phyloP scores from a whole-genome alignment of 2,113 vertebrate genomes.

The rat (Rattus norvegicus) region DNA sequence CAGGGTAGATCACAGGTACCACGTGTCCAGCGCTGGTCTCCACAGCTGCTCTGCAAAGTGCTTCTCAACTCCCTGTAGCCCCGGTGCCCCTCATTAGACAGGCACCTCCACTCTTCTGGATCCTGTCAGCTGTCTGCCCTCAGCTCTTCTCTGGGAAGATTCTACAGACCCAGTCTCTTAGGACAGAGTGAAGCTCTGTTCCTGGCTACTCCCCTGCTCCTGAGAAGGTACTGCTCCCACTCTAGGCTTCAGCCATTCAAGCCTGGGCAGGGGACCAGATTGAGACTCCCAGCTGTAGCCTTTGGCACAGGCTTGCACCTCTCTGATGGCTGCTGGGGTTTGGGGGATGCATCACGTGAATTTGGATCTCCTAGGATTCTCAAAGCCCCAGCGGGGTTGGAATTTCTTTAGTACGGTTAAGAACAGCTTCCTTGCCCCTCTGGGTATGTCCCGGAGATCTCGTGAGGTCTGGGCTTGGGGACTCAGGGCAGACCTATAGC shows the following conservation, averaged over 20 bases:
- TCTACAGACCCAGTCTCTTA: not conserved
- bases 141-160: not conserved
- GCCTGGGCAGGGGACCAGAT: not conserved
- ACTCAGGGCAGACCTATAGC: fast-evolving
- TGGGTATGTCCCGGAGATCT: fast-evolving
- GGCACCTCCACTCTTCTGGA: too few species aligned
- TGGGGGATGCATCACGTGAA: not conserved
- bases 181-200: too few species aligned
- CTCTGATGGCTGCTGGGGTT: not conserved
- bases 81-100: not conserved
- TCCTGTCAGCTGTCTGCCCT: not conserved
- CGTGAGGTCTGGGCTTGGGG: not conserved
- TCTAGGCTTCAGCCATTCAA: not conserved
- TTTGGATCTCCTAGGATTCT: not conserved
- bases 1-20: not conserved
- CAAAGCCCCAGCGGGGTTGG: not conserved
- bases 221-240: too few species aligned
- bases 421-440: not conserved
- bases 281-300: not conserved
- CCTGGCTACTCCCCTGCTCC: not conserved
- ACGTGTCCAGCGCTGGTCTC: not conserved
- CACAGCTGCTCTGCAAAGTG: not conserved
- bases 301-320: not conserved
- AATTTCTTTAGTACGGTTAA: too few species aligned
- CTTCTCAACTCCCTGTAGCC: not conserved